Percentiles rank a stretch among this genome's conserved stretches.
Evolutionary conservation across 2,797 vertebrate genomes (phyloP).

Genomic region (Myiotriccus ornatus): DNA sequence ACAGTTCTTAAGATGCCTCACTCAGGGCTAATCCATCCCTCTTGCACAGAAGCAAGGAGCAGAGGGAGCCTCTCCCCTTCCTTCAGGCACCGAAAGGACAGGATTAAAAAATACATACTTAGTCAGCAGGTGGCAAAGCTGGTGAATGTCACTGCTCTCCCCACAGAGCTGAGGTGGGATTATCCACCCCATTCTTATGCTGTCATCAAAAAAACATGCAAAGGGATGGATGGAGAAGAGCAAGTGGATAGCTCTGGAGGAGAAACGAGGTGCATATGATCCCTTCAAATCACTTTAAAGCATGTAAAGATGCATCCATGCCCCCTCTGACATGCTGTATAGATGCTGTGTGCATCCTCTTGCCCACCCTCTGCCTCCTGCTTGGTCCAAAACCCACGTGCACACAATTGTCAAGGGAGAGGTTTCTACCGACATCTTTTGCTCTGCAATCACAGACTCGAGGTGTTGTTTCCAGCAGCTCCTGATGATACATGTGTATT

Average conservation of each 20-base stretch:
- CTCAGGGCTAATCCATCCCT: constrained; percentile 1
- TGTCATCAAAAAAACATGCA: neutral
- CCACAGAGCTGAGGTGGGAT: neutral
- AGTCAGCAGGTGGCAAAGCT: neutral
- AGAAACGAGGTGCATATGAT: neutral
- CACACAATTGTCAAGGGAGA: neutral
- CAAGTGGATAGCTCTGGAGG: neutral
- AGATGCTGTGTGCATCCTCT: neutral
- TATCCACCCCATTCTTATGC: neutral
- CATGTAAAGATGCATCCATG: neutral
- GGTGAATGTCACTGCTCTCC: neutral
- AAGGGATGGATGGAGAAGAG: neutral
- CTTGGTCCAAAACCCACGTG: accelerated
- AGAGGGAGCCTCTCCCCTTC: neutral
- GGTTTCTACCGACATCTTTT: neutral
- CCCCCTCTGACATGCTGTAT: accelerated
- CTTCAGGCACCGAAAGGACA: neutral
- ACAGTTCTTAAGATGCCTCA: constrained; percentile 46
- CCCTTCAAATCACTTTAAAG: neutral
- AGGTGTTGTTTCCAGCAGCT: constrained; percentile 26
- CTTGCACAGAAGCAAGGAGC: neutral
- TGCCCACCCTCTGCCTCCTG: neutral
- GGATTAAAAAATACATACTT: neutral
- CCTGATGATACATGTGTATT: neutral
- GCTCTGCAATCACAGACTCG: neutral